These are phyloP conservation scores for Seriola rivoliana DNA, from an alignment of 2,113 vertebrate genomes.

Conservation along the genomic window DNA sequence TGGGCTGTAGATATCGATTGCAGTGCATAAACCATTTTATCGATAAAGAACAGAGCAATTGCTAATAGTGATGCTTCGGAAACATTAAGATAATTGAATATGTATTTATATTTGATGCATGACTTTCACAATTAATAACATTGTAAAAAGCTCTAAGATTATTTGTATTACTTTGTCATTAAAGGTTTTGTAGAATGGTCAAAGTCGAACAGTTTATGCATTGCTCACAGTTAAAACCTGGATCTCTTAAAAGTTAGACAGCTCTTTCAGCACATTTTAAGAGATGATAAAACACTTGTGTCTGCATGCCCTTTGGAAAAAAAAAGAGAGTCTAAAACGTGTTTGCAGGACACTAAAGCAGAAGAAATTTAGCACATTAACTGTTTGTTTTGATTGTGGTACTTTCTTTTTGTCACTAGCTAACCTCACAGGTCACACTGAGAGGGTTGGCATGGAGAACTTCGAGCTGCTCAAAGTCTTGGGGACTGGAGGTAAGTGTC, in stretches of 20 bases:
- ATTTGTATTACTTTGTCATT: no score
- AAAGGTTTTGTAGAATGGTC: no score
- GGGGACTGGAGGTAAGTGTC: slow-evolving; percentile 94
- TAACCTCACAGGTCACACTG: slow-evolving; percentile 96
- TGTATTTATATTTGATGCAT: not conserved
- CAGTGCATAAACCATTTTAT: not conserved
- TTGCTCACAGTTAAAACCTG: not conserved
- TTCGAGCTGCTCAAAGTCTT: slow-evolving; percentile 98
- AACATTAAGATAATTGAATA: not conserved
- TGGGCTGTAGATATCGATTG: not conserved
- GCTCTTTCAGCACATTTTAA: not conserved
- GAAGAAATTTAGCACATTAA: not conserved
- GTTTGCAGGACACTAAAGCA: not conserved
- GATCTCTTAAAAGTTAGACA: not conserved
- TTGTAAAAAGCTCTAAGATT: no score
- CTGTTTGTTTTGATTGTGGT: not conserved
- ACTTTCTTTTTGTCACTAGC: slow-evolving; percentile 80
- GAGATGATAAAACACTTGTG: not conserved
- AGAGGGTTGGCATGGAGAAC: slow-evolving; percentile 98
- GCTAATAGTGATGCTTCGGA: not conserved
- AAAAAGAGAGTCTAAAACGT: not conserved
- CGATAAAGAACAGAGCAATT: not conserved
- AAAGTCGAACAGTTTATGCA: not conserved
- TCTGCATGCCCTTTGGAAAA: not conserved
- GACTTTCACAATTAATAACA: not conserved